A percentile compares a stretch with the other conserved stretches of the same genome.
Conservation (phyloP, 2,888 invertebrate species). For the Calephelis perditalis region DNA sequence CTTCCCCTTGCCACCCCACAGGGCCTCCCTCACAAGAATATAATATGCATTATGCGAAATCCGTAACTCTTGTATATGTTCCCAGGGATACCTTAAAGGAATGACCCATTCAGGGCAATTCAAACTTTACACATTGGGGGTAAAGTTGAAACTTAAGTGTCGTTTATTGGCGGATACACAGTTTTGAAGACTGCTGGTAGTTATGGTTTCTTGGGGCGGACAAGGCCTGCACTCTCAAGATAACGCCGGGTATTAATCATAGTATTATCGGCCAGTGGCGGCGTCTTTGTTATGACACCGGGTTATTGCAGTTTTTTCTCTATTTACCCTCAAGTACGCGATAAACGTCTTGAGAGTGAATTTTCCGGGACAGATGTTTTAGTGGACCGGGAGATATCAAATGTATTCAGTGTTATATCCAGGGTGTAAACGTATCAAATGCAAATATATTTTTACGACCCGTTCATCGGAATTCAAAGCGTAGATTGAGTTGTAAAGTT, state of each 20-base stretch:
- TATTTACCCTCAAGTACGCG: constrained; percentile 67
- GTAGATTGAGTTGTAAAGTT: neutral
- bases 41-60: constrained; percentile 79
- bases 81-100: constrained; percentile 62
- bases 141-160: constrained; percentile 27
- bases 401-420: constrained; percentile 27
- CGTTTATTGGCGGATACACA: constrained; percentile 26
- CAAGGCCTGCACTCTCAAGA: constrained; percentile 72
- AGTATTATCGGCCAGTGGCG: constrained; percentile 72
- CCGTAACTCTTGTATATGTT: constrained; percentile 72
- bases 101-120: constrained; percentile 22
- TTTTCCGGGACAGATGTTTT: constrained; percentile 77
- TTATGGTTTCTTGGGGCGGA: constrained; percentile 47
- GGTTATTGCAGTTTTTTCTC: constrained; percentile 76
- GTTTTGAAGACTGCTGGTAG: constrained; percentile 28
- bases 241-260: constrained; percentile 77
- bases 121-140: constrained; percentile 26
- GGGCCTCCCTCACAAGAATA: constrained; percentile 48
- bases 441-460: constrained; percentile 18
- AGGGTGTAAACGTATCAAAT: constrained; percentile 35
- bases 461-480: constrained; percentile 4
- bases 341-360: constrained; percentile 68
- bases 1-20: constrained; percentile 32
- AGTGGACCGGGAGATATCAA: constrained; percentile 53
- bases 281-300: constrained; percentile 76